Evolutionary conservation across 2,113 vertebrate genomes (phyloP).

Genomic region (Chaetops frenatus): DNA sequence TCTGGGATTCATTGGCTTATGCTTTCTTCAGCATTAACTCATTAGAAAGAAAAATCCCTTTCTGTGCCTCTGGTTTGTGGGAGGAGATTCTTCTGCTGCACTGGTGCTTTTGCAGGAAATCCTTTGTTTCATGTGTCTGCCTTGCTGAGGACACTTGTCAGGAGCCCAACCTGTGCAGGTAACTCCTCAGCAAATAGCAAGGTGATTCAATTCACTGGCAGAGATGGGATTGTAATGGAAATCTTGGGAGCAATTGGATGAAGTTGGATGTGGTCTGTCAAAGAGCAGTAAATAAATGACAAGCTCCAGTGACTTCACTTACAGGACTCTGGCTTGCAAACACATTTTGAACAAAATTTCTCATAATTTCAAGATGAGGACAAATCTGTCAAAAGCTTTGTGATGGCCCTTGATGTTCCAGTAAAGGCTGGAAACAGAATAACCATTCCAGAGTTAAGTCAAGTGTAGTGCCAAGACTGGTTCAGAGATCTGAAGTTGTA

Average conservation of each 20-base stretch:
- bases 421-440: neutral
- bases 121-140: neutral
- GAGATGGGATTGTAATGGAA: neutral
- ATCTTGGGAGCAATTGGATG: neutral
- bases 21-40: neutral
- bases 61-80: neutral
- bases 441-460: neutral
- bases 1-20: neutral
- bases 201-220: neutral
- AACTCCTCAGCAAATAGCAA: neutral
- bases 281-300: neutral
- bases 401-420: neutral
- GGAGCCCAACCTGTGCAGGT: neutral
- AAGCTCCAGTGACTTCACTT: neutral
- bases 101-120: neutral
- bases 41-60: neutral
- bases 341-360: neutral
- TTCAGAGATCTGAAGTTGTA: neutral
- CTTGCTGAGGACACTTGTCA: neutral
- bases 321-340: neutral
- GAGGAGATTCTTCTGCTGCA: neutral
- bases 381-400: neutral
- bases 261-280: neutral
- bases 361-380: neutral
- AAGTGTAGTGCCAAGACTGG: neutral